Conservation (phyloP, 2,113 vertebrate genomes). For the Sterna hirundo region DNA sequence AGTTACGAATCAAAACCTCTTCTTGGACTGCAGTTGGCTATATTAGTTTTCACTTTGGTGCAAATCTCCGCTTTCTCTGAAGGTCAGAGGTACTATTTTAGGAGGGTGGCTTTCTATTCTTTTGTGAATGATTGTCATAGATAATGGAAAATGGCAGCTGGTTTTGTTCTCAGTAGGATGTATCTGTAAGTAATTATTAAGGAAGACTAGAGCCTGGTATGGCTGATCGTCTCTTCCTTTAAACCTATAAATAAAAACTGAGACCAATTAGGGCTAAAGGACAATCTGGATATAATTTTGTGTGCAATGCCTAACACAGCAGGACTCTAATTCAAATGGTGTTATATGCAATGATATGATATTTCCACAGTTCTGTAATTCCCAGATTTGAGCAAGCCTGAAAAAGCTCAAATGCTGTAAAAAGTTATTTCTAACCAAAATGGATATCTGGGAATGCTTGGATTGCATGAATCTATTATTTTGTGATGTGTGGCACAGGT, state of each 20-base stretch:
- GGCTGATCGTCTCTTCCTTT: slow-evolving; percentile 12
- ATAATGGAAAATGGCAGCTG: slow-evolving; percentile 44
- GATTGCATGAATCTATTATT: not conserved
- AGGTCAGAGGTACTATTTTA: slow-evolving; percentile 9
- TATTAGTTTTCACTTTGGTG: not conserved
- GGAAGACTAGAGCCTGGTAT: slow-evolving; percentile 15
- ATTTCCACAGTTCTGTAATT: slow-evolving; percentile 39
- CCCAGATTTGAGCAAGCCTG: not conserved
- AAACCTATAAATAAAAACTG: slow-evolving; percentile 51
- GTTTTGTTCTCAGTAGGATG: slow-evolving; percentile 35
- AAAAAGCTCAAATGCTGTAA: not conserved
- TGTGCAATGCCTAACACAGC: slow-evolving; percentile 40
- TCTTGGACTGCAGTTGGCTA: not conserved
- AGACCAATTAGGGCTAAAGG: slow-evolving; percentile 58
- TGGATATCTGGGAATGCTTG: not conserved
- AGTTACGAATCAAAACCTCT: not conserved
- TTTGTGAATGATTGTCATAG: not conserved
- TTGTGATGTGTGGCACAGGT: rapidly evolving
- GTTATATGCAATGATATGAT: slow-evolving; percentile 14
- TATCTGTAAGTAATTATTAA: slow-evolving; percentile 62
- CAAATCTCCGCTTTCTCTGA: not conserved
- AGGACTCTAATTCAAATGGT: slow-evolving; percentile 50
- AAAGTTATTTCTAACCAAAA: slow-evolving; percentile 5
- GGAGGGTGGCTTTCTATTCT: not conserved
- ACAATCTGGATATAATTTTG: slow-evolving; percentile 61